Evolutionary conservation across 2,797 vertebrate genomes (phyloP).

Genomic region (Anguilla obscura): DNA sequence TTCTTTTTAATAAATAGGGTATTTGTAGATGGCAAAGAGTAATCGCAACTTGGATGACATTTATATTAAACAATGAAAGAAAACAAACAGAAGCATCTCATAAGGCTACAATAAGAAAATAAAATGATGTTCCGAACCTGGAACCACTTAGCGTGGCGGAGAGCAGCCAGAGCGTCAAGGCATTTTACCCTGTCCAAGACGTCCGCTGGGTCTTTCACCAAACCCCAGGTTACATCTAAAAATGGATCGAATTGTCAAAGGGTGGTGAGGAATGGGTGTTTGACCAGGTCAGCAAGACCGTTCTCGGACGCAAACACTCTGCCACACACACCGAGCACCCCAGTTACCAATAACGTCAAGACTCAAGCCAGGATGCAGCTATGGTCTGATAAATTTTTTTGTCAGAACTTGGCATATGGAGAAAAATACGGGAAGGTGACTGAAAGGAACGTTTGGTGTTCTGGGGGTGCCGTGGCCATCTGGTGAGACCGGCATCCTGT

Average conservation of each 20-base stretch:
- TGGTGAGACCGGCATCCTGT: conserved; percentile 80
- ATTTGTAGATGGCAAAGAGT: conserved; percentile 56
- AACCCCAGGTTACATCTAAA: conserved; percentile 99
- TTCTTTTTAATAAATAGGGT: conserved; percentile 38
- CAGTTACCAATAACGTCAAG: background rate
- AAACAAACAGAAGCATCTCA: conserved; percentile 79
- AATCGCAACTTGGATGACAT: conserved; percentile 21
- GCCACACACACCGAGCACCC: conserved; percentile 78
- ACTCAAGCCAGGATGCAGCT: background rate
- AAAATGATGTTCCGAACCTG: conserved; percentile 99
- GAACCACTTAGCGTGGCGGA: conserved; percentile 99
- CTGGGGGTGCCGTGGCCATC: conserved; percentile 61
- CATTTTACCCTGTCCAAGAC: conserved; percentile 99
- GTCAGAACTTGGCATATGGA: conserved; percentile 9
- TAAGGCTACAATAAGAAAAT: conserved; percentile 99
- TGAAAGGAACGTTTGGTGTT: background rate
- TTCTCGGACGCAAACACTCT: conserved; percentile 87
- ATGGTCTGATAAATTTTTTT: background rate
- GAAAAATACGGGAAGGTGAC: background rate
- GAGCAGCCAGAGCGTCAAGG: conserved; percentile 99
- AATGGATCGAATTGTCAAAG: conserved; percentile 99
- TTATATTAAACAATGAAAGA: conserved; percentile 76
- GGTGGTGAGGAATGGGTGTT: conserved; percentile 99
- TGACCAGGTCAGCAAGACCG: conserved; percentile 98
- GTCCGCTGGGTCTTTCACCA: conserved; percentile 99